Base-by-base conservation (phyloP, 2,797 vertebrate species). In the Delichon dasypus region DNA sequence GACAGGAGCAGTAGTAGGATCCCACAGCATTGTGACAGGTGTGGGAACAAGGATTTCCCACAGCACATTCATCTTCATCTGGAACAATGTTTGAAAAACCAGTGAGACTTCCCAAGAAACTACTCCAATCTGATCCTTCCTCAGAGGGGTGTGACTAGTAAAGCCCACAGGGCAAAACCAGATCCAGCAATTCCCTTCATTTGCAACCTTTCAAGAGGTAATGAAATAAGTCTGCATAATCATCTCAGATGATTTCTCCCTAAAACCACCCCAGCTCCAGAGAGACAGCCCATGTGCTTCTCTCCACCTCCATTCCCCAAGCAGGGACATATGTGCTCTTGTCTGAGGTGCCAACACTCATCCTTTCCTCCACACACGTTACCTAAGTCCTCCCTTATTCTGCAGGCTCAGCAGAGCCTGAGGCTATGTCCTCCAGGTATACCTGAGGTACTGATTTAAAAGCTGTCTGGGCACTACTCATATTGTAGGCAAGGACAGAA, bases 1-100 rank as follows among this genome's bases (percentile, higher is more conserved):
- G 99, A 93, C 99, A 99, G 64, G 99, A 99, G 96, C 99, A 99
- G 88, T 99, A 98, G 94, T 99, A 99, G 62, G 98, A 98, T 27
- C 99, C 99, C 89, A 99, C 88, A 11, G 98, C 92, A 13, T 99
- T 99, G 96, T 99, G 99, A 89, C 99, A 99, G 73, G 85, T 87
- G 4, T 99, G 99, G 84, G 99, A 99, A 94, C 99, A 99, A 13
- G 99, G 99, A 67, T 97, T 99, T 64, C 98, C 97, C 3, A 93
- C 85, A 18, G 94, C 89, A 93, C 99, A 99, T 92, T 99, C 99
- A 7, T 99, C 98, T 95, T 99, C 99, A 96, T 99, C 99, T 99
- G 97, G 50, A 96, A 96, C 61, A 91, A 74, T 1, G 3, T 53
- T 68, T 19, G 11, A 47, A 65, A 84, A 88, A 38, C 2, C 9